Conservation (phyloP, 2,797 vertebrate genomes). For the Protonibea diacanthus region DNA sequence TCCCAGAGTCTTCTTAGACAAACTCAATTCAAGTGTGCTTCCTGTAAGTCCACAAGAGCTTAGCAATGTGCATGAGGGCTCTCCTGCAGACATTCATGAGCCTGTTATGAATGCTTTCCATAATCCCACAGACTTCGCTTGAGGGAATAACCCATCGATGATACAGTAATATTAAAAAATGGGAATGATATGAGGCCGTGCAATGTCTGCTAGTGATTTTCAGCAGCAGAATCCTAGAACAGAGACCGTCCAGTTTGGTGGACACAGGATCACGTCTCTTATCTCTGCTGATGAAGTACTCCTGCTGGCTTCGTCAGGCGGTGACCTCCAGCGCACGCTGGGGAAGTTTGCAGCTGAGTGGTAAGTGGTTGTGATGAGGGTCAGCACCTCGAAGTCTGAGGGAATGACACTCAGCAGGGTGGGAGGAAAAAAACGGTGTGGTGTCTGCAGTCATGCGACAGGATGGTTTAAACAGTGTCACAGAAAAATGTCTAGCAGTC, state of each 20-base stretch:
- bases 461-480: neutral
- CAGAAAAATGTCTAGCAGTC: neutral
- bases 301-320: neutral
- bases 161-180: neutral
- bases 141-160: neutral
- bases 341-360: neutral
- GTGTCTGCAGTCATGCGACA: neutral
- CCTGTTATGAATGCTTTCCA: conserved; percentile 2
- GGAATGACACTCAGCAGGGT: neutral
- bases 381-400: neutral
- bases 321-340: neutral
- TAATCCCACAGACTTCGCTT: conserved; percentile 3
- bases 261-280: neutral
- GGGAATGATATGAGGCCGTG: neutral
- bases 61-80: neutral
- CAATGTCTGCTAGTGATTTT: conserved; percentile 2
- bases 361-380: conserved; percentile 6
- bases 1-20: neutral
- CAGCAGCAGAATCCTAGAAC: neutral
- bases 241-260: neutral
- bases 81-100: neutral
- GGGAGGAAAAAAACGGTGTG: neutral
- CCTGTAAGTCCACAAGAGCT: neutral
- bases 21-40: neutral
- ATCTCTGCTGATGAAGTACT: neutral